These are phyloP conservation scores for Magallana angulata DNA, from an alignment of 1,140 invertebrate species.

Conservation along the genomic window DNA sequence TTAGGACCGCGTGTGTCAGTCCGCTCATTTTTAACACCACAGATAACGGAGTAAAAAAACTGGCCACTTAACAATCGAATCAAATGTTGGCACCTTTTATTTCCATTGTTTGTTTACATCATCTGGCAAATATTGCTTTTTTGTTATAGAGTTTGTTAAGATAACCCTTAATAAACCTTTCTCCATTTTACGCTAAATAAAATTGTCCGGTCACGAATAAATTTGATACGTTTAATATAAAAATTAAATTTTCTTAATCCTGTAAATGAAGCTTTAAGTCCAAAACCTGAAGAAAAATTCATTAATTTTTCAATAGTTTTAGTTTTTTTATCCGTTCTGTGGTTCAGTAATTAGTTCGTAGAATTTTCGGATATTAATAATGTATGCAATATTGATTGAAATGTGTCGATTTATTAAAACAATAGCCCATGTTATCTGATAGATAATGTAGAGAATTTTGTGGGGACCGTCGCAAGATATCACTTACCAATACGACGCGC, in stretches of 20 bases:
- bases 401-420: background rate
- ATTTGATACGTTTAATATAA: no score
- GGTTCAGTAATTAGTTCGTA: background rate
- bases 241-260: no score
- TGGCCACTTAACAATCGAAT: background rate
- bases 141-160: no score
- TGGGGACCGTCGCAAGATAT: background rate
- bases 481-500: background rate
- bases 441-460: background rate
- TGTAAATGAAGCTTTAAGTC: no score
- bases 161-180: background rate
- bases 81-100: background rate
- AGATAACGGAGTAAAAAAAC: background rate
- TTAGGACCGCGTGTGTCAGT: background rate
- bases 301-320: no score
- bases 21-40: background rate
- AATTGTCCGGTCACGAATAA: background rate
- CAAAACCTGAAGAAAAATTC: no score
- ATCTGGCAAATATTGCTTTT: background rate
- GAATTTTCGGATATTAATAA: background rate
- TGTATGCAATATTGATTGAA: slow-evolving; percentile 16
- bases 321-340: no score
- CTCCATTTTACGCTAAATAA: background rate
- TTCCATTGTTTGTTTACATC: background rate
- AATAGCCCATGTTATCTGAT: background rate